phyloP scores from a whole-genome alignment of 2,888 invertebrate species.

The Sabatieria punctata region DNA sequence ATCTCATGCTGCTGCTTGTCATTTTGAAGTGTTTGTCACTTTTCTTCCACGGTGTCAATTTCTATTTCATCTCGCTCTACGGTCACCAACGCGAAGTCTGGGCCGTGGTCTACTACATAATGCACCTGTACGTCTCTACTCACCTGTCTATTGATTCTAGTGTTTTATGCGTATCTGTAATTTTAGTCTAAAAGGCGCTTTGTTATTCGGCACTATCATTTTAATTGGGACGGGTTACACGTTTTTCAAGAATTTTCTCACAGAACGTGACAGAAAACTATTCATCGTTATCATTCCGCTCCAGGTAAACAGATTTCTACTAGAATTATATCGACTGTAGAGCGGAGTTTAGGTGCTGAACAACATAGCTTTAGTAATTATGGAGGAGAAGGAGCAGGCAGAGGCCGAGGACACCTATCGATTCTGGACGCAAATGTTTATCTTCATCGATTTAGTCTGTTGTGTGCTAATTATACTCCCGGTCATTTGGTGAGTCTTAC shows the following conservation, averaged over 20 bases:
- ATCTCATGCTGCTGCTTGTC: slow-evolving; percentile 82
- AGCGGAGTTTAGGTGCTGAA: slow-evolving; percentile 56
- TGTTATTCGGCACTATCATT: slow-evolving; percentile 85
- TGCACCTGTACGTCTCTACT: slow-evolving; percentile 61
- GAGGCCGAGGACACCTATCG: slow-evolving; percentile 73
- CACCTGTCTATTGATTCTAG: neutral
- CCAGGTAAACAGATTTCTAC: slow-evolving; percentile 47
- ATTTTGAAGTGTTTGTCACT: slow-evolving; percentile 76
- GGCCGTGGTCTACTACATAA: slow-evolving; percentile 91
- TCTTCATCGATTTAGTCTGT: slow-evolving; percentile 79
- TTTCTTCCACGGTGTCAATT: slow-evolving; percentile 65
- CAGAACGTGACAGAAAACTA: slow-evolving; percentile 85
- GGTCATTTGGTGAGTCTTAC: slow-evolving; percentile 64
- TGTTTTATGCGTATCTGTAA: neutral
- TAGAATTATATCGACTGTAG: neutral
- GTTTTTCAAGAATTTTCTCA: slow-evolving; percentile 88
- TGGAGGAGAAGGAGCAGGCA: slow-evolving; percentile 82
- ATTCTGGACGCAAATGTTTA: slow-evolving; percentile 61
- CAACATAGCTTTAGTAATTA: slow-evolving; percentile 88
- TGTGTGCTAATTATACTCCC: slow-evolving; percentile 92
- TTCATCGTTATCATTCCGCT: slow-evolving; percentile 94
- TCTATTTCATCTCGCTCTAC: slow-evolving; percentile 71
- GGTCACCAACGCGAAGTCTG: slow-evolving; percentile 90
- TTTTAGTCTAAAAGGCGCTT: slow-evolving; percentile 63
- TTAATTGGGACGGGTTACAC: slow-evolving; percentile 97